Percentiles rank a stretch among this genome's conserved stretches.
Conservation (phyloP, 2,113 vertebrate species). For the Casuarius casuarius region DNA sequence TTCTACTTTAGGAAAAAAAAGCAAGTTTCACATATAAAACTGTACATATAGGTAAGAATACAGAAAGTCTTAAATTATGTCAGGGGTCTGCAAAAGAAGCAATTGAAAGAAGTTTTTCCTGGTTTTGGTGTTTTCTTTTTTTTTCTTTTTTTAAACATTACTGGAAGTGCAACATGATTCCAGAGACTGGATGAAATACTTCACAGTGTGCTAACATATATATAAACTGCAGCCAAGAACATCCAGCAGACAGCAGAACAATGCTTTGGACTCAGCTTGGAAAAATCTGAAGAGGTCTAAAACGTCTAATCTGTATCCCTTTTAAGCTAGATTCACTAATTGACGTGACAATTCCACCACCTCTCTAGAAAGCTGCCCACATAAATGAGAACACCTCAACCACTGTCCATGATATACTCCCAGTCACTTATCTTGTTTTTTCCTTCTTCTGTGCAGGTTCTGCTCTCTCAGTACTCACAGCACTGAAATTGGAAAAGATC, state of each 20-base stretch:
- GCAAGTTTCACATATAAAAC: neutral
- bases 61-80: neutral
- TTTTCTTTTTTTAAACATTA: neutral
- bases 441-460: neutral
- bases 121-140: neutral
- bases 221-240: neutral
- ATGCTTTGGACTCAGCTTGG: neutral
- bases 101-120: slow-evolving; percentile 22
- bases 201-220: neutral
- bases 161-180: neutral
- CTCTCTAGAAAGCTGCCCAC: neutral
- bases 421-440: neutral
- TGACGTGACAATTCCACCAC: neutral
- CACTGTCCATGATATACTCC: neutral
- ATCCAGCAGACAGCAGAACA: neutral
- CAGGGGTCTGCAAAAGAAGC: neutral
- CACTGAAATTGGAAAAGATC: neutral
- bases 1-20: neutral
- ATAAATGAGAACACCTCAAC: neutral
- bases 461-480: neutral
- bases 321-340: neutral
- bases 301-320: neutral
- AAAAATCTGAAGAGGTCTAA: neutral
- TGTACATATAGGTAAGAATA: neutral
- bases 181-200: neutral